phyloP scores from a whole-genome alignment of 2,113 vertebrate genomes.

The Oxygymnocypris stewartii region DNA sequence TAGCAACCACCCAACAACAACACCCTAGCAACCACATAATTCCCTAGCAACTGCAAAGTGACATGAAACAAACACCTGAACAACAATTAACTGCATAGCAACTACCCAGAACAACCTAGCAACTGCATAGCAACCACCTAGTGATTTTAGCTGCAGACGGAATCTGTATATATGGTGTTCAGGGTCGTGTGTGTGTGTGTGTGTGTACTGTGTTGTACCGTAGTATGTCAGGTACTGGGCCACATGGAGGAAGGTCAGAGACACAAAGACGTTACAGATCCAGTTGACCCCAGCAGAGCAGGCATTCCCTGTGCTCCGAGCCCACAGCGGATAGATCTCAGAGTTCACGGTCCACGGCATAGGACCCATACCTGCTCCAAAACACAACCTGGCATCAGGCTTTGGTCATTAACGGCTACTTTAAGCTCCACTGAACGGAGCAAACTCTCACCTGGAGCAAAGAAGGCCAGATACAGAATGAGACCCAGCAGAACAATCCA shows the following conservation, averaged over 20 bases:
- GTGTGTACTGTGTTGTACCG: conserved; percentile 69
- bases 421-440: neutral
- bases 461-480: conserved; percentile 90
- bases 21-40: too few relatives aligned
- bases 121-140: neutral
- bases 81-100: too few relatives aligned
- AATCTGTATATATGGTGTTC: neutral
- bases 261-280: conserved; percentile 95
- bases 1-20: too few relatives aligned
- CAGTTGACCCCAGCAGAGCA: conserved; percentile 95
- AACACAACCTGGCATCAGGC: neutral
- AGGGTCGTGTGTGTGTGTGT: neutral
- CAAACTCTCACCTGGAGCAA: conserved; percentile 86
- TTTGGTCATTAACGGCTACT: neutral
- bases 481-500: conserved; percentile 92
- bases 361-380: conserved; percentile 87
- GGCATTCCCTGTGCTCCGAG: conserved; percentile 94
- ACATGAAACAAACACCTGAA: too few relatives aligned
- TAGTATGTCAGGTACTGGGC: conserved; percentile 93
- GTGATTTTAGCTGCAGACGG: too few relatives aligned
- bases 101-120: neutral
- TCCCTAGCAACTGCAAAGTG: too few relatives aligned
- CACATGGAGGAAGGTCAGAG: conserved; percentile 91
- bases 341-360: conserved; percentile 99
- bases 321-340: conserved; percentile 98